Evolutionary conservation across 1,140 invertebrate species (phyloP).

Genomic region (Drosophila obscura): DNA sequence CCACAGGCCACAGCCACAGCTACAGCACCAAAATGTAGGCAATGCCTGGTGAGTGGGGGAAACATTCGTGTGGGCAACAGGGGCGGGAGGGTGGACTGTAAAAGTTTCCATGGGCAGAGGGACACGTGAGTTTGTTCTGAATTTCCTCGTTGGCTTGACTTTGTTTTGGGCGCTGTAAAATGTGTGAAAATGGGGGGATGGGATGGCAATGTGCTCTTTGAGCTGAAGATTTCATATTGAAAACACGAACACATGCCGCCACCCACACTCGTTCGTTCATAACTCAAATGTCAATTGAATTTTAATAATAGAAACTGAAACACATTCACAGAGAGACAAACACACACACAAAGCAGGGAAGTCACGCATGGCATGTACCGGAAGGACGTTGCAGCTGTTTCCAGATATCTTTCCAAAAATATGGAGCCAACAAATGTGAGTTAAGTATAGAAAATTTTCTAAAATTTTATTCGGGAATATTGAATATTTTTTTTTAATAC

Average conservation of each 20-base stretch:
- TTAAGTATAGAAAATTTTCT: neutral
- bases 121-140: neutral
- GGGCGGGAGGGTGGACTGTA: neutral
- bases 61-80: no score
- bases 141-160: constrained; percentile 8
- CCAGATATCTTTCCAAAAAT: neutral
- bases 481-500: no score
- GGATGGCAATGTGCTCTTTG: neutral
- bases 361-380: constrained; percentile 39
- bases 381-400: constrained; percentile 28
- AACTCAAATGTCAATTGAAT: constrained; percentile 71
- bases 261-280: constrained; percentile 3
- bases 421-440: neutral
- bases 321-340: neutral
- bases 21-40: constrained; percentile 57
- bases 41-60: constrained; percentile 19
- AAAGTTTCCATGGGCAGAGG: constrained; percentile 15
- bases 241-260: constrained; percentile 37
- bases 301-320: constrained; percentile 65
- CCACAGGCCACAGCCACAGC: no score
- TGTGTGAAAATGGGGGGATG: neutral
- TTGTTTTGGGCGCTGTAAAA: constrained; percentile 10
- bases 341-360: constrained; percentile 16
- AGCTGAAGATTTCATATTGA: neutral
- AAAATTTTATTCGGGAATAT: neutral